Evolutionary conservation across 2,797 vertebrate genomes (phyloP).

Genomic region (Liparis tanakae): DNA sequence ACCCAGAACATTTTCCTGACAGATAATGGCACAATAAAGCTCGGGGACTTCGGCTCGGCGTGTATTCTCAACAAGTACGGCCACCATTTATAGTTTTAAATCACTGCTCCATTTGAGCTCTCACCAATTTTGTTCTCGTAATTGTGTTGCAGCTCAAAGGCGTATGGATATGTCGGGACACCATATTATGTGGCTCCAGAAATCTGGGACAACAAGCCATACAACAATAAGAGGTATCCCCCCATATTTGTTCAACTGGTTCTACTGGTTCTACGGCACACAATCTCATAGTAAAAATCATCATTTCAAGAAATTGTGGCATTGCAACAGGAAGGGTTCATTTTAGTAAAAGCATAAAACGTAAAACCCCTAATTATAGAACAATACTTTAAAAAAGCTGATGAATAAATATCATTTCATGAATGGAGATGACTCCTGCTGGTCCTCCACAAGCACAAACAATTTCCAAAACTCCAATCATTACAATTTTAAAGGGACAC

Average conservation of each 20-base stretch:
- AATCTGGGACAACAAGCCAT: slow-evolving; percentile 94
- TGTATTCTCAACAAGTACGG: slow-evolving; percentile 88
- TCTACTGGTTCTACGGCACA: background rate
- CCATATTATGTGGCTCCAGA: slow-evolving; percentile 96
- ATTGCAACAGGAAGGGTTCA: slow-evolving; percentile 4
- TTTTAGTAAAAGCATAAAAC: background rate
- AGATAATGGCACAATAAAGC: slow-evolving; percentile 86
- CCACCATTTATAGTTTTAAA: slow-evolving; percentile 2
- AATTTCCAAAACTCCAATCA: background rate
- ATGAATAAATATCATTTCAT: background rate
- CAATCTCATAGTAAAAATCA: slow-evolving; percentile 6
- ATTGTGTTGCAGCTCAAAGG: slow-evolving; percentile 81
- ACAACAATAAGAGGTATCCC: slow-evolving; percentile 96
- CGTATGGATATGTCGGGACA: slow-evolving; percentile 90
- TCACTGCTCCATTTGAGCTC: background rate
- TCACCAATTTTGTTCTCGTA: background rate
- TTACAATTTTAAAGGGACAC: too few relatives aligned
- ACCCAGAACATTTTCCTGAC: slow-evolving; percentile 93
- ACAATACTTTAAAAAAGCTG: background rate
- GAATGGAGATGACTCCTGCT: background rate
- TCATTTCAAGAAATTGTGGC: background rate
- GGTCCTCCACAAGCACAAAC: background rate
- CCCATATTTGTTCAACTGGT: background rate
- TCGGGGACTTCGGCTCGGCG: slow-evolving; percentile 95
- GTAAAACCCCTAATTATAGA: background rate